These are phyloP conservation scores for Nezara viridula DNA, from an alignment of 2,888 invertebrate species.

Conservation along the genomic window DNA sequence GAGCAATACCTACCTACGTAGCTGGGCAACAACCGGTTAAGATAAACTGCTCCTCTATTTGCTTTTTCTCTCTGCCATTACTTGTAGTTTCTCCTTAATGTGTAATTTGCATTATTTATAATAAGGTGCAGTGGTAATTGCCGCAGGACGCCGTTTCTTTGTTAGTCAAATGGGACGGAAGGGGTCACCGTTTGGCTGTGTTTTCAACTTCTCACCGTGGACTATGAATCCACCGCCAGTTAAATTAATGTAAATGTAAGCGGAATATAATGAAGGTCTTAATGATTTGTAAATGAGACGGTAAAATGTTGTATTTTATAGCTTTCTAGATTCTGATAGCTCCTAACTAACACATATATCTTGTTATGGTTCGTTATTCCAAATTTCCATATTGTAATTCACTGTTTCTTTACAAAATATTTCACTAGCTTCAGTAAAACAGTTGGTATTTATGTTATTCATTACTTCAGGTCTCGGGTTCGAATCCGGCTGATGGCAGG, in stretches of 20 bases:
- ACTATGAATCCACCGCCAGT: neutral
- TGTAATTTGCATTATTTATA: slow-evolving; percentile 22
- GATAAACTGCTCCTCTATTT: neutral
- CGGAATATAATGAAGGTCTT: slow-evolving; percentile 23
- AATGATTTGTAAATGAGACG: slow-evolving; percentile 43
- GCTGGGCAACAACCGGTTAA: slow-evolving; percentile 12
- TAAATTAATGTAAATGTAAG: slow-evolving; percentile 45
- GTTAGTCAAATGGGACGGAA: slow-evolving; percentile 11
- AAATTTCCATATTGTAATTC: neutral
- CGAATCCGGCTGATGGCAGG: no score
- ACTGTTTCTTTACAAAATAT: neutral
- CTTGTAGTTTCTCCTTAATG: slow-evolving; percentile 15
- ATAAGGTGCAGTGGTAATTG: neutral
- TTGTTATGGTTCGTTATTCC: neutral
- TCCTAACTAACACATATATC: neutral
- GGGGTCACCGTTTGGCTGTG: neutral
- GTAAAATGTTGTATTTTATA: slow-evolving; percentile 14
- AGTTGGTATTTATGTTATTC: no score
- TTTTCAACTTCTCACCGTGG: neutral
- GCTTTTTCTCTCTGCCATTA: neutral
- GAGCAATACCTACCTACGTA: slow-evolving; percentile 12
- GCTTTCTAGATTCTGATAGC: slow-evolving; percentile 14
- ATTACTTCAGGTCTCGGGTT: no score
- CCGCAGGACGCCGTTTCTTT: neutral
- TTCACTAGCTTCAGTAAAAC: neutral